phyloP scores from a whole-genome alignment of 2,797 vertebrate species.

The Halcyon leucocephala region DNA sequence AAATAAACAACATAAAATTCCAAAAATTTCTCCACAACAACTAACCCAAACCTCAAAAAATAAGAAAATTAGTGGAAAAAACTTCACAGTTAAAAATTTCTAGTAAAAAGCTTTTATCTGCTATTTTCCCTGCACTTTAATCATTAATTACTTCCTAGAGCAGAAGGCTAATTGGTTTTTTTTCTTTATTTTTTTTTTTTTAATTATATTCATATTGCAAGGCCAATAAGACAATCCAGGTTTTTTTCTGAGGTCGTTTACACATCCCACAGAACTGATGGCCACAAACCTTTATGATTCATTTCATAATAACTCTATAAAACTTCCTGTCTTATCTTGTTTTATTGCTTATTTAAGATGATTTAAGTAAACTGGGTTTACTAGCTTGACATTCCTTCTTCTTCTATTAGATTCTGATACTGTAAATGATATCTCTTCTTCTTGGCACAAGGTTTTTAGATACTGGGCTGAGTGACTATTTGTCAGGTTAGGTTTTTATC shows the following conservation, averaged over 20 bases:
- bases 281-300: not conserved
- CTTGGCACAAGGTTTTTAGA: not conserved
- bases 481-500: not conserved
- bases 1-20: not conserved
- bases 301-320: not conserved
- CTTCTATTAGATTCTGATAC: not conserved
- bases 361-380: not conserved
- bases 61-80: not conserved
- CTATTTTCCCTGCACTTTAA: not conserved
- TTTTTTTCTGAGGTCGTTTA: not conserved
- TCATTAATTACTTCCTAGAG: not conserved
- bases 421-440: not conserved
- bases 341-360: slow-evolving; percentile 20
- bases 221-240: not conserved
- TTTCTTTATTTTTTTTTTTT: not conserved
- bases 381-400: not conserved
- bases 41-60: not conserved
- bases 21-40: not conserved
- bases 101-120: not conserved
- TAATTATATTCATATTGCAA: not conserved
- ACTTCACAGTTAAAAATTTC: not conserved
- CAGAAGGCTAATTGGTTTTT: not conserved
- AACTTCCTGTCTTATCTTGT: not conserved
- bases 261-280: not conserved
- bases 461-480: not conserved